These are phyloP conservation scores for Carpatolechia fugitivella DNA, from an alignment of 2,888 invertebrate genomes.

Conservation along the genomic window DNA sequence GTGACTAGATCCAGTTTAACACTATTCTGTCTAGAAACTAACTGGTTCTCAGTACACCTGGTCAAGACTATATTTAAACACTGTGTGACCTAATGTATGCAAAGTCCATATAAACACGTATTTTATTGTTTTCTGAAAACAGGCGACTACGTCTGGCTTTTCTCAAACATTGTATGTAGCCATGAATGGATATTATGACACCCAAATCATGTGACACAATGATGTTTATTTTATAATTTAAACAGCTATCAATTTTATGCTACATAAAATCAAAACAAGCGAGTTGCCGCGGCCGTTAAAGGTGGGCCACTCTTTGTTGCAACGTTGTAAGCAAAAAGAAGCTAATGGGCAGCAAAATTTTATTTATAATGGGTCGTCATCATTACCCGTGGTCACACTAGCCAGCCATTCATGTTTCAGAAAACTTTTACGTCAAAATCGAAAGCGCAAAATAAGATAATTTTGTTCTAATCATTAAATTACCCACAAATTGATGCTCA, in stretches of 20 bases:
- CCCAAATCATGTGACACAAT: background rate
- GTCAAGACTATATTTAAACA: slow-evolving; percentile 25
- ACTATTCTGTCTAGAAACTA: background rate
- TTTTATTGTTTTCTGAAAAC: background rate
- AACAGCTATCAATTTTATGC: slow-evolving; percentile 3
- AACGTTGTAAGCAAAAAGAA: background rate
- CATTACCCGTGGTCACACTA: too few species aligned
- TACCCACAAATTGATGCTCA: too few species aligned
- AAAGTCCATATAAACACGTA: slow-evolving; percentile 10
- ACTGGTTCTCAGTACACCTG: background rate
- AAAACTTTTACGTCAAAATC: too few species aligned
- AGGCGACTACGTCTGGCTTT: background rate
- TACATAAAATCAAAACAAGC: slow-evolving; percentile 1
- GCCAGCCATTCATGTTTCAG: too few species aligned
- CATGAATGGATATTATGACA: background rate
- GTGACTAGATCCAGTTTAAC: background rate
- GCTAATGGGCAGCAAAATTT: too few species aligned
- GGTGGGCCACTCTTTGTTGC: background rate
- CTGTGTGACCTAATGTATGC: slow-evolving; percentile 35
- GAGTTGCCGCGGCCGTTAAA: background rate
- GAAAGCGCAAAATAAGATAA: too few species aligned
- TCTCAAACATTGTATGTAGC: background rate
- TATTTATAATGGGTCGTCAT: too few species aligned
- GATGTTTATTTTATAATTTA: background rate
- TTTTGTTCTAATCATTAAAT: too few species aligned